Percentiles rank a stretch among this genome's conserved stretches.
phyloP scores from a whole-genome alignment of 2,888 invertebrate species.

The Thera obeliscata region DNA sequence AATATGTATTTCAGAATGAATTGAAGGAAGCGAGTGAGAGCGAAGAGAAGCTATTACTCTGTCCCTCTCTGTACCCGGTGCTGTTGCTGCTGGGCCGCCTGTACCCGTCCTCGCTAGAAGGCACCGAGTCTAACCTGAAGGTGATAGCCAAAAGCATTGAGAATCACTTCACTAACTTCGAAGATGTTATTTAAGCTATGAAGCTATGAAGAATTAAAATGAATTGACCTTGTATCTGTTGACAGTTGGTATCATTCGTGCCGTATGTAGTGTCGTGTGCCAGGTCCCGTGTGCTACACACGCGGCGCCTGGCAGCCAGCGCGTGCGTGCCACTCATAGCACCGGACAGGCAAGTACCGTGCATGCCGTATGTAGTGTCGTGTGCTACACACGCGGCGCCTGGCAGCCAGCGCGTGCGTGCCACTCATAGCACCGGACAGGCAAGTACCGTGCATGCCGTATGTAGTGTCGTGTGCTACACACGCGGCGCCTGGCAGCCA shows the following conservation, averaged over 20 bases:
- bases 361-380: no score
- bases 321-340: conserved; percentile 24
- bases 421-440: conserved; percentile 25
- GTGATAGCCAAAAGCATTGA: conserved; percentile 58
- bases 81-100: conserved; percentile 91
- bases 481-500: no score
- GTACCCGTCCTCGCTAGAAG: conserved; percentile 90
- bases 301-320: conserved; percentile 31
- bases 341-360: conserved; percentile 17
- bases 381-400: conserved; percentile 20
- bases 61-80: conserved; percentile 90
- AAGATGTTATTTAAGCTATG: no score
- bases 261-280: conserved; percentile 75
- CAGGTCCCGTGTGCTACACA: conserved; percentile 20
- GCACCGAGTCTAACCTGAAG: conserved; percentile 87
- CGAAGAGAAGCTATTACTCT: conserved; percentile 56
- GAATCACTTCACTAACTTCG: no score
- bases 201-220: neutral
- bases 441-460: neutral
- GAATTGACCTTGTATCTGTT: neutral
- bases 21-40: conserved; percentile 54
- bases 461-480: no score
- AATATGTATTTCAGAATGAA: conserved; percentile 55
- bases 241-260: conserved; percentile 86
- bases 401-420: conserved; percentile 26